These are phyloP conservation scores for Acanthornis magna DNA, from an alignment of 2,797 vertebrate genomes.

Conservation along the genomic window DNA sequence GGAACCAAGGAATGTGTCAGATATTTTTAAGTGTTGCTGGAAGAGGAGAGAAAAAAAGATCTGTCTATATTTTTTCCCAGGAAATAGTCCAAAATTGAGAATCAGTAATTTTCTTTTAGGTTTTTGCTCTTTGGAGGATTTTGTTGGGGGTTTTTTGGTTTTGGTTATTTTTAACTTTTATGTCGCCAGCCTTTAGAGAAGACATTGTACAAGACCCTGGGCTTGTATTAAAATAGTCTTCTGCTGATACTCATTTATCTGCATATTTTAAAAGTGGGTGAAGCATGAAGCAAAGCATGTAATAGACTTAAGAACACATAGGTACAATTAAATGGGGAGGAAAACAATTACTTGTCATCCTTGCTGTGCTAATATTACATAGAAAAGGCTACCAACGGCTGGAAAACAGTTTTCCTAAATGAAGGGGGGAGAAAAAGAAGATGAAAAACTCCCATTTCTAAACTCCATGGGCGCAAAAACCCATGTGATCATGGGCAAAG, in stretches of 20 bases:
- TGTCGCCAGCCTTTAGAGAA: neutral
- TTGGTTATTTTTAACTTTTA: fast-evolving
- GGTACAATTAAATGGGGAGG: conserved; percentile 10
- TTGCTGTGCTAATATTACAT: neutral
- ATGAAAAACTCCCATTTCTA: neutral
- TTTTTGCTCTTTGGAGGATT: neutral
- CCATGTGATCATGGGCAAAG: neutral
- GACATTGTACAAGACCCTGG: neutral
- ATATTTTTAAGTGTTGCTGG: neutral
- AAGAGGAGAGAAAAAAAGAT: neutral
- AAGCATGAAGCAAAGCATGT: conserved; percentile 27
- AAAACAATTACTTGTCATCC: conserved; percentile 16
- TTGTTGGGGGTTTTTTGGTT: too few relatives aligned
- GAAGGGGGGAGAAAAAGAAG: neutral
- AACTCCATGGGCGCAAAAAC: neutral
- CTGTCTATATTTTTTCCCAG: neutral
- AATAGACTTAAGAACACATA: conserved; percentile 41
- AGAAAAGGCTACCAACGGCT: neutral
- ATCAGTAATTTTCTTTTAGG: neutral
- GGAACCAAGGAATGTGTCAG: neutral
- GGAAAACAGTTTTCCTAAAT: neutral
- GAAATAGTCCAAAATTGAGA: neutral
- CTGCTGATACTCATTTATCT: neutral
- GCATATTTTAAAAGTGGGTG: neutral
- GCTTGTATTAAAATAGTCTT: neutral